These are phyloP conservation scores for Sebastes cheni DNA, from an alignment of 2,797 vertebrate species.

Conservation along the genomic window DNA sequence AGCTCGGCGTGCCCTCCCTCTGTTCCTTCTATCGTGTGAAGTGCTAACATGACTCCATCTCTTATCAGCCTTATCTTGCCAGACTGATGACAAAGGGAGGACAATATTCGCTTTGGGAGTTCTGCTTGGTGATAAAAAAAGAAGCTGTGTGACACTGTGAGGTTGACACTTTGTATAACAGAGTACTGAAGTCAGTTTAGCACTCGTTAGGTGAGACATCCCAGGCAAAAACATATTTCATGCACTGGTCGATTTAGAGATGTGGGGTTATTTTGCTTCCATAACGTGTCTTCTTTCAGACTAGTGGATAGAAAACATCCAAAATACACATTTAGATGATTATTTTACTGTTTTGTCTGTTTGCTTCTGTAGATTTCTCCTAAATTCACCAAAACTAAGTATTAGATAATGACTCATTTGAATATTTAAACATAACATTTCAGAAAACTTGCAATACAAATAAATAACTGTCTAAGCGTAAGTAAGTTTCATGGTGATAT, in stretches of 20 bases:
- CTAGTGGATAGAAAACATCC: too few relatives aligned
- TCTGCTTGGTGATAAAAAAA: constrained; percentile 54
- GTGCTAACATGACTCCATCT: constrained; percentile 59
- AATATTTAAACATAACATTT: too few relatives aligned
- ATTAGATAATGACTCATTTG: too few relatives aligned
- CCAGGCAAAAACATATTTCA: background rate
- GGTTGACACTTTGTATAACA: background rate
- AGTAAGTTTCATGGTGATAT: too few relatives aligned
- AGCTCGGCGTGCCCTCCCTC: constrained; percentile 24
- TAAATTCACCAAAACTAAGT: too few relatives aligned
- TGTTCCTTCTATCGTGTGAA: constrained; percentile 46
- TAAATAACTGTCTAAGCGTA: accelerated
- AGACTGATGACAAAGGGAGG: constrained; percentile 74
- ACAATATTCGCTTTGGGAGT: constrained; percentile 69
- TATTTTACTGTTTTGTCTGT: too few relatives aligned
- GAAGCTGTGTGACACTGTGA: constrained; percentile 34
- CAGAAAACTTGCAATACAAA: too few relatives aligned
- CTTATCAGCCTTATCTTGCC: constrained; percentile 71
- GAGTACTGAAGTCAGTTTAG: background rate
- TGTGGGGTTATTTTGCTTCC: too few relatives aligned
- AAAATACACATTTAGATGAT: too few relatives aligned
- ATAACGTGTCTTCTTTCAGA: too few relatives aligned
- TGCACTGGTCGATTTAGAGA: too few relatives aligned
- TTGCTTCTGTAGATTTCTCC: too few relatives aligned
- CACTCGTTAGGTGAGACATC: background rate